These are phyloP conservation scores for Phenganax marumi DNA, from an alignment of 92 coral and sea anemone species.

Conservation along the genomic window DNA sequence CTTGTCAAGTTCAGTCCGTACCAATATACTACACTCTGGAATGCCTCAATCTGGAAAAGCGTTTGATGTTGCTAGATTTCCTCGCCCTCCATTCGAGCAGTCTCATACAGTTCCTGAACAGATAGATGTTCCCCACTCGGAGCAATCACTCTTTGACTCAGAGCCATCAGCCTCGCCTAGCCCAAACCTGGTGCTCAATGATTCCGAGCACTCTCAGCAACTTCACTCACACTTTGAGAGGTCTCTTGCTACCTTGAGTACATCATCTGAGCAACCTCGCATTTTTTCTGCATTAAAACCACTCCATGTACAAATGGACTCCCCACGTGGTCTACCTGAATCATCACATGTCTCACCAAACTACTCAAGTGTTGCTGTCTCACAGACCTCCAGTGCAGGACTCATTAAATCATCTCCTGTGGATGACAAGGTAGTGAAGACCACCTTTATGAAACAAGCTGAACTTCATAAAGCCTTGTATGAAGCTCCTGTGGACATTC, in stretches of 20 bases:
- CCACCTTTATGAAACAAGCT: not conserved
- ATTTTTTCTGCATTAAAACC: no score
- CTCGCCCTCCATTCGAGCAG: not conserved
- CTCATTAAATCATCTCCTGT: not conserved
- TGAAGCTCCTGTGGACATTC: constrained; percentile 1
- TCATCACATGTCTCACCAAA: not conserved
- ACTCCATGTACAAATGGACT: no score
- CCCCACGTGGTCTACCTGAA: not conserved
- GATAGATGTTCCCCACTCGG: not conserved
- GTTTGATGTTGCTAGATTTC: not conserved
- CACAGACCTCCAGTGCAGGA: not conserved
- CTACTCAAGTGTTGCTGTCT: not conserved
- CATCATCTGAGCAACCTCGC: not conserved
- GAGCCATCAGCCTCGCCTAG: not conserved
- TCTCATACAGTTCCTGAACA: not conserved
- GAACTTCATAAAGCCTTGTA: not conserved
- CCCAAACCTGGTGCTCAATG: not conserved
- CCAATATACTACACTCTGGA: not conserved
- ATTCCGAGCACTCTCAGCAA: no score
- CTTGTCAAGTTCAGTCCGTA: not conserved
- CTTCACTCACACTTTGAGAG: no score
- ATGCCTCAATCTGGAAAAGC: not conserved
- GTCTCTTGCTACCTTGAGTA: not conserved
- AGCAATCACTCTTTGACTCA: not conserved
- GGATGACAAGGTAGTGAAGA: not conserved